A percentile compares a stretch with the other conserved stretches of the same genome.
Conservation (phyloP, 2,797 vertebrate species). For the Characodon lateralis region DNA sequence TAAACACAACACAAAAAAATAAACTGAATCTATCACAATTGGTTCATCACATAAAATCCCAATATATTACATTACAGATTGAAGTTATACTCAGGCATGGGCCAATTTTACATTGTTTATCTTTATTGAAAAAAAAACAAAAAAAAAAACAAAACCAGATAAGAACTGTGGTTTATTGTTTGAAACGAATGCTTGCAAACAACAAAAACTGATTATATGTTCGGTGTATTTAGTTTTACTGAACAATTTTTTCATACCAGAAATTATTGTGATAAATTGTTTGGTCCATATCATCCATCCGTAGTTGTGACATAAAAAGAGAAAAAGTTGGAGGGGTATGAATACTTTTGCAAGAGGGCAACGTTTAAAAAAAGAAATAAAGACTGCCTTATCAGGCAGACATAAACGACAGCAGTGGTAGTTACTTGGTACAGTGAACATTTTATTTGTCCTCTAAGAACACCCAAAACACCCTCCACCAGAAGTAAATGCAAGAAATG, state of each 20-base stretch:
- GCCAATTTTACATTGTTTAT: not conserved
- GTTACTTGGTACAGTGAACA: not conserved
- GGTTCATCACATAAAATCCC: not conserved
- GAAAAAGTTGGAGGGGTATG: not conserved
- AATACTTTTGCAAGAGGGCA: not conserved
- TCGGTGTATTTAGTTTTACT: not conserved
- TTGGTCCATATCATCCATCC: not conserved
- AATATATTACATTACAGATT: not conserved
- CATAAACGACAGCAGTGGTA: not conserved
- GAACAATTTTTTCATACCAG: not conserved
- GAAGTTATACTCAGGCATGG: not conserved
- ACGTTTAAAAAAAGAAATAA: not conserved
- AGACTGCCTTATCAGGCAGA: not conserved
- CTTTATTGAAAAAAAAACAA: not conserved
- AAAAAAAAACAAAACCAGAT: not conserved
- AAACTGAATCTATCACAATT: no score
- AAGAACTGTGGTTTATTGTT: not conserved
- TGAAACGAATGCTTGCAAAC: not conserved
- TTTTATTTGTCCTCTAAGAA: constrained; percentile 4
- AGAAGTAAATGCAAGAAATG: not conserved
- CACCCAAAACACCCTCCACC: not conserved
- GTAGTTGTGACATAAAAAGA: not conserved
- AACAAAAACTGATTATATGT: no score
- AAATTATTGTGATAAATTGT: not conserved
- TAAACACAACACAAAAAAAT: not conserved